Evolutionary conservation across 92 coral and sea anemone genomes (phyloP).

Genomic region (Umimayanthus chanpuru): DNA sequence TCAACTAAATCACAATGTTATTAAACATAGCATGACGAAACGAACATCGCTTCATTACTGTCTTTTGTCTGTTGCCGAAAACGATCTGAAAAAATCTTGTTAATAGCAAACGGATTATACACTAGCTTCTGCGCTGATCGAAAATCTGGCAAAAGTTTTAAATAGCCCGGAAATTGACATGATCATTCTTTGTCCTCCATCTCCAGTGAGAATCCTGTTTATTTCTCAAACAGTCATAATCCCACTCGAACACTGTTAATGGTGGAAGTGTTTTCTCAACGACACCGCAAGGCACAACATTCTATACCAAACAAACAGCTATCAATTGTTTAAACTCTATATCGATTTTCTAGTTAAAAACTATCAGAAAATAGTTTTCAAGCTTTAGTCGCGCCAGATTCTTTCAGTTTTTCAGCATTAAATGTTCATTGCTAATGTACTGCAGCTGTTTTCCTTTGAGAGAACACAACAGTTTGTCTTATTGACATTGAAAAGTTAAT

Average conservation of each 20-base stretch:
- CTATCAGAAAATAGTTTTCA: not conserved
- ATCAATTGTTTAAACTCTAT: not conserved
- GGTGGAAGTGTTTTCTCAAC: not conserved
- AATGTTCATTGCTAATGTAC: not conserved
- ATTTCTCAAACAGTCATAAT: conserved; percentile 2
- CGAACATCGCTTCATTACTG: not conserved
- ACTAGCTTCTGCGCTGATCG: not conserved
- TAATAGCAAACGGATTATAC: not conserved
- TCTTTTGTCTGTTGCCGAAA: conserved; percentile 31
- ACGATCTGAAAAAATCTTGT: conserved; percentile 6
- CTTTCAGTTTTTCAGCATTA: not conserved
- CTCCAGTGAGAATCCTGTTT: conserved; percentile 28
- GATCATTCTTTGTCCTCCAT: not conserved
- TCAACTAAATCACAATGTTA: not conserved
- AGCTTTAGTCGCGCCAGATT: not conserved
- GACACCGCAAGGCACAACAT: not conserved
- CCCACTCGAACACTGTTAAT: not conserved
- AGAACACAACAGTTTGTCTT: not conserved
- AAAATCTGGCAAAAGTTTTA: not conserved
- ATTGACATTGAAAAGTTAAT: not conserved
- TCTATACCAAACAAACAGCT: conserved; percentile 6
- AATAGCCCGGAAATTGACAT: conserved; percentile 13
- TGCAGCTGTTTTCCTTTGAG: not conserved
- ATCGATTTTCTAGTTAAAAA: not conserved
- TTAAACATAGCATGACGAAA: conserved; percentile 9